phyloP scores from a whole-genome alignment of 2,888 invertebrate genomes.

The Nymphalis c-album region DNA sequence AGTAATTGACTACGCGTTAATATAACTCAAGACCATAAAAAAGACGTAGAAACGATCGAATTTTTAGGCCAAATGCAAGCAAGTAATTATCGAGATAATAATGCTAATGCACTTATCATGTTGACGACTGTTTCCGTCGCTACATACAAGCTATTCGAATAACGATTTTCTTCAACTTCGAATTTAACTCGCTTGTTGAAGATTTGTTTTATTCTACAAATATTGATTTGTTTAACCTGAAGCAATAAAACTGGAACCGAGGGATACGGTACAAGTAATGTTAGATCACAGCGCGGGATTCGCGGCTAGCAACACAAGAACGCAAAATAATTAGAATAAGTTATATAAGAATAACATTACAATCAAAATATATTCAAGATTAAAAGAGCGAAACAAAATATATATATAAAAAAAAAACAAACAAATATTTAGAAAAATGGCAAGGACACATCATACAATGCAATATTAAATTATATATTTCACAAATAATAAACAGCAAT shows the following conservation, averaged over 20 bases:
- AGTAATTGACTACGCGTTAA: constrained; percentile 45
- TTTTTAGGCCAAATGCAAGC: constrained; percentile 77
- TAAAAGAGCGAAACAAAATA: neutral
- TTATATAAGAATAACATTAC: no score
- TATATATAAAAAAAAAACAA: neutral
- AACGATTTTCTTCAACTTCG: constrained; percentile 53
- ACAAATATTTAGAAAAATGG: neutral
- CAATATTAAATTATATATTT: neutral
- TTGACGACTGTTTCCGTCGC: constrained; percentile 76
- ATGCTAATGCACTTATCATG: constrained; percentile 81
- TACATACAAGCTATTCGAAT: constrained; percentile 46
- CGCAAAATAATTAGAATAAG: no score
- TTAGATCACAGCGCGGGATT: no score
- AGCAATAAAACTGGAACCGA: no score
- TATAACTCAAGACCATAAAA: constrained; percentile 66
- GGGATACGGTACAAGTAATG: no score
- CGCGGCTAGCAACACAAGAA: no score
- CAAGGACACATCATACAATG: no score
- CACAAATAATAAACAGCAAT: neutral
- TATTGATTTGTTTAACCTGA: neutral
- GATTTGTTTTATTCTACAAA: constrained; percentile 10
- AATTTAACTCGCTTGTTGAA: constrained; percentile 22
- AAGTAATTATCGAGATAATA: constrained; percentile 81
- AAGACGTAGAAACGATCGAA: constrained; percentile 55
- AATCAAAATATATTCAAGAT: no score